These are phyloP conservation scores for Callopanchax toddi DNA, from an alignment of 2,113 vertebrate genomes.

Conservation along the genomic window DNA sequence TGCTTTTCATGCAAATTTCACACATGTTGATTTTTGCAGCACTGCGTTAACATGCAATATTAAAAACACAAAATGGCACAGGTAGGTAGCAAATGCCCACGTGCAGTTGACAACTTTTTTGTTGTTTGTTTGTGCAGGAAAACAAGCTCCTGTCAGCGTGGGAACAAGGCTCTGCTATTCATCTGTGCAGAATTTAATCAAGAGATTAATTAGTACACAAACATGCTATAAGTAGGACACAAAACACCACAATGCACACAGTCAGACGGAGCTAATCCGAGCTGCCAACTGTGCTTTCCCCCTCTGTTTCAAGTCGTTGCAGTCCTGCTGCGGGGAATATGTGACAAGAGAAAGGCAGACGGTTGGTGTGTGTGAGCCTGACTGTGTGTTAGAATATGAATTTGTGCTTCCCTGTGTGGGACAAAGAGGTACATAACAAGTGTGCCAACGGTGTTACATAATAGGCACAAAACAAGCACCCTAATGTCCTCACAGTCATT, in stretches of 20 bases:
- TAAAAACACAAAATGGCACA: not conserved
- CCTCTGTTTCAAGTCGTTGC: conserved; percentile 28
- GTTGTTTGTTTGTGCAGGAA: conserved; percentile 30
- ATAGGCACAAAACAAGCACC: conserved; percentile 51
- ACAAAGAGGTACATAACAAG: conserved; percentile 58
- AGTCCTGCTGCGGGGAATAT: conserved; percentile 56
- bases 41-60: no score
- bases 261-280: conserved; percentile 47
- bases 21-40: no score
- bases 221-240: conserved; percentile 44
- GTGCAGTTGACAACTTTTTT: not conserved
- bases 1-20: no score
- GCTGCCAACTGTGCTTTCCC: conserved; percentile 38
- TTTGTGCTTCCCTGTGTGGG: conserved; percentile 18
- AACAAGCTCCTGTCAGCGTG: conserved; percentile 41
- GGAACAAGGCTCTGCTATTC: conserved; percentile 65
- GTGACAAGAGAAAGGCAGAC: conserved; percentile 35
- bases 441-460: conserved; percentile 44
- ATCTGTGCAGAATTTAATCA: conserved; percentile 73
- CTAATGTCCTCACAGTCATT: conserved; percentile 18
- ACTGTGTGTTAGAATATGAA: conserved; percentile 30
- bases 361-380: conserved; percentile 39
- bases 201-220: conserved; percentile 69
- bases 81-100: not conserved
- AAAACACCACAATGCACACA: conserved; percentile 45